Evolutionary conservation across 2,113 vertebrate genomes (phyloP).

Genomic region (Pteruthius melanotis): DNA sequence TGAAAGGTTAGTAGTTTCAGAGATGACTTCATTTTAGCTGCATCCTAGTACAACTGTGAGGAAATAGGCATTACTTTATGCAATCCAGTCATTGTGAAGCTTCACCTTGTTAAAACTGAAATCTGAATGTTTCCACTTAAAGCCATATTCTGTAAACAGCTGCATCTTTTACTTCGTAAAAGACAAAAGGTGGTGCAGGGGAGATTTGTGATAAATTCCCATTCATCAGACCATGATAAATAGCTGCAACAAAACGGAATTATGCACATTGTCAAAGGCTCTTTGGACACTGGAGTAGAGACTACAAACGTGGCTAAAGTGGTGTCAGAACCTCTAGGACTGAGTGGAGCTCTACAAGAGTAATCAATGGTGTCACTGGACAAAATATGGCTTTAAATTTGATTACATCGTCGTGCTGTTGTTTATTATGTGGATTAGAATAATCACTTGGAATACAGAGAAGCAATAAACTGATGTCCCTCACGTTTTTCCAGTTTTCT

Average conservation of each 20-base stretch:
- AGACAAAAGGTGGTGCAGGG: conserved; percentile 8
- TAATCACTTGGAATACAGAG: conserved; percentile 72
- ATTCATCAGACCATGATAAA: conserved; percentile 59
- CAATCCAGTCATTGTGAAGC: conserved; percentile 76
- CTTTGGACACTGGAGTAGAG: conserved; percentile 72
- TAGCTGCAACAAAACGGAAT: conserved; percentile 66
- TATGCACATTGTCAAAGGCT: conserved; percentile 67
- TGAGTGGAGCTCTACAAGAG: conserved; percentile 55
- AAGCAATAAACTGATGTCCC: conserved; percentile 77
- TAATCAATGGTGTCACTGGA: conserved; percentile 68
- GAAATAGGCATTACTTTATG: conserved; percentile 65
- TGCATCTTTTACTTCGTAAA: conserved; percentile 67
- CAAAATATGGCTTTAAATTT: conserved; percentile 85
- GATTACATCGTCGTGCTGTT: conserved; percentile 72
- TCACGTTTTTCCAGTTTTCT: conserved; percentile 78
- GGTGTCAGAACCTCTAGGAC: conserved; percentile 45
- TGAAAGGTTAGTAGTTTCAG: conserved; percentile 86
- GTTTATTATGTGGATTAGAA: conserved; percentile 73
- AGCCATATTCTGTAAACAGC: conserved; percentile 82
- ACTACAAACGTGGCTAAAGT: conserved; percentile 66
- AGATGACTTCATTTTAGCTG: conserved; percentile 79
- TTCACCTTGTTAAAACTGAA: conserved; percentile 69
- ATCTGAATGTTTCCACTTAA: conserved; percentile 74
- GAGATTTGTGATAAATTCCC: conserved; percentile 44
- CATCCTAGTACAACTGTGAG: conserved; percentile 73